Conservation (phyloP, 2,888 invertebrate species). For the Zele albiditarsus region DNA sequence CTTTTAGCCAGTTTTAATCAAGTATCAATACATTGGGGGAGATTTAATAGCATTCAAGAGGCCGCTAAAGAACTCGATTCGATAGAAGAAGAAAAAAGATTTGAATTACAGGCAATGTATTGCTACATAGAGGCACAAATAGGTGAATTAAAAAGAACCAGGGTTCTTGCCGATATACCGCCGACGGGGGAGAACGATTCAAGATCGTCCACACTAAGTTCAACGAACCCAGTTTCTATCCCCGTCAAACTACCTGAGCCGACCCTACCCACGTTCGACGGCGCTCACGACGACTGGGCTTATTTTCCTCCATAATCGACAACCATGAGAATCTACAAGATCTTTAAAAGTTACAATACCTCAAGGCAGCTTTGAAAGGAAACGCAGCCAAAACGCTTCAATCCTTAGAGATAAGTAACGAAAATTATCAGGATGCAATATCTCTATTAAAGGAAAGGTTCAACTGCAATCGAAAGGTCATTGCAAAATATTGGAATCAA, state of each 20-base stretch:
- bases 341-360: neutral
- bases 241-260: neutral
- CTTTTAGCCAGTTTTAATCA: too few relatives aligned
- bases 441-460: neutral
- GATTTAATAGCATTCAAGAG: too few relatives aligned
- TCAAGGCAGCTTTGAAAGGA: neutral
- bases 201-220: neutral
- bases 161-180: neutral
- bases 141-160: neutral
- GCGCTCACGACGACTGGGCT: neutral
- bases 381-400: neutral
- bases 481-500: neutral
- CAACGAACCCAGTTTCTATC: neutral
- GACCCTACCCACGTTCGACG: neutral
- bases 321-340: neutral
- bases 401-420: neutral
- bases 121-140: neutral
- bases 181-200: neutral
- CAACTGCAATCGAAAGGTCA: neutral
- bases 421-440: neutral
- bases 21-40: too few relatives aligned
- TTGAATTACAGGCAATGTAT: constrained; percentile 4
- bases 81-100: neutral
- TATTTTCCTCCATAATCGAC: neutral
- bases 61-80: too few relatives aligned